A percentile compares a stretch with the other conserved stretches of the same genome.
Evolutionary conservation across 1,140 invertebrate genomes (phyloP).

Genomic region (Hestina assimilis): DNA sequence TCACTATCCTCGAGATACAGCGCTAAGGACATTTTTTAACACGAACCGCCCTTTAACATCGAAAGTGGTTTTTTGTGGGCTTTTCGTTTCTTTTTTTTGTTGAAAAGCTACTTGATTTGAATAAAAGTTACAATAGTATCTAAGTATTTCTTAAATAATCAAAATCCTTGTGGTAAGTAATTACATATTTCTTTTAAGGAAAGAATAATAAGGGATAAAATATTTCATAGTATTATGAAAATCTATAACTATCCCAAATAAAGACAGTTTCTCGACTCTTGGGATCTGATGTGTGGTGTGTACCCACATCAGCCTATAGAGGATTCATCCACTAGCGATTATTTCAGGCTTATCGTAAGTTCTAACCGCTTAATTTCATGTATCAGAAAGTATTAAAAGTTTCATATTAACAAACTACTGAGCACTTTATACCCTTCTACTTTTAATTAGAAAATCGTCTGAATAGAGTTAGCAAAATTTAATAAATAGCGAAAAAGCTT

Average conservation of each 20-base stretch:
- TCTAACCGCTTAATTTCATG: background rate
- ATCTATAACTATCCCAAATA: too few species aligned
- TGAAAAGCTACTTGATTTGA: background rate
- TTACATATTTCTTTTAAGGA: too few species aligned
- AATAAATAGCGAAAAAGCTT: background rate
- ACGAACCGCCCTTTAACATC: conserved; percentile 42
- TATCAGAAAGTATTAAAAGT: background rate
- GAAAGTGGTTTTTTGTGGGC: conserved; percentile 24
- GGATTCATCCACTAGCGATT: too few species aligned
- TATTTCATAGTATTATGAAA: too few species aligned
- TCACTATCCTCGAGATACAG: conserved; percentile 59
- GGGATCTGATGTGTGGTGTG: too few species aligned
- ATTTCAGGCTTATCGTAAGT: too few species aligned
- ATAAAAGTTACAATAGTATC: background rate
- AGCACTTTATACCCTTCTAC: background rate
- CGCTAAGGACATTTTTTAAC: conserved; percentile 61
- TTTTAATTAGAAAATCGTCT: conserved; percentile 6
- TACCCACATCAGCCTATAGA: too few species aligned
- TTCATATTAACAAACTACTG: background rate
- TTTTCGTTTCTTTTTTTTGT: background rate
- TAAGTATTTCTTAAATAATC: too few species aligned
- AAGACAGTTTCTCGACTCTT: too few species aligned
- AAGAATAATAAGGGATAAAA: too few species aligned
- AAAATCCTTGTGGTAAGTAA: too few species aligned
- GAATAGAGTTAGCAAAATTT: conserved; percentile 23